Base-by-base conservation (phyloP, 2,888 invertebrate genomes). In the Cyrtodaria siliqua region DNA sequence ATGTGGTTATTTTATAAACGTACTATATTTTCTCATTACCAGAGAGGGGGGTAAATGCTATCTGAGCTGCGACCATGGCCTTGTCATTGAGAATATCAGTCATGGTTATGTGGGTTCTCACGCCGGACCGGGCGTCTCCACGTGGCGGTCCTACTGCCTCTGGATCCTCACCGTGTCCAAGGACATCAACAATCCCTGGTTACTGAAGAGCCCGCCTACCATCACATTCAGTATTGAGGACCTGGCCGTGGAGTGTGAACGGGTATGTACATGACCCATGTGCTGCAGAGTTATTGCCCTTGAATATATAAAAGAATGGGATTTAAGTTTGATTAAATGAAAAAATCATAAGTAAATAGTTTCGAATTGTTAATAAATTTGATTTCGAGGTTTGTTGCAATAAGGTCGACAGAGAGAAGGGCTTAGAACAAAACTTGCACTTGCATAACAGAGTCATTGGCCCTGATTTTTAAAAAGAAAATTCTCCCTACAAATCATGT, bases 1-100 rank as follows among this genome's bases (percentile, higher is more conserved):
- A 33, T 33, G 33, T 33, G 33, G 33, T 33, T 33, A 33, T 12
- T 42, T 23, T 6, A 26, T 56, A 33, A 16, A 23, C 60, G 18
- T 29, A 9, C 9, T 20, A 44, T 44, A 4, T 44, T 44, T 6
- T 44, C 4, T 44, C 3, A 9, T 44, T 66, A 69, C 1, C 80
- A 94, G 96, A 44, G 95, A 96, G 89, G 97, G 97, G 0, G 96
- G 97, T 0, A 95, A 96, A 90, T 98, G 98, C 89, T 98, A 97
- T 91, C 96, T 96, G 88, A 96, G 96, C 85, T 98, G 98, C 90
- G 91, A 91, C 47, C 88, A 92, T 26, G 89, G 93, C 16, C 87
- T 87, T 33, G 96, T 97, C 94, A 93, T 97, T 1, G 95, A 95
- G 23, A 96, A 96, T 18, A 94, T 95, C 9, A 95, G 95, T 60